Evolutionary conservation across 2,888 invertebrate species (phyloP).

Genomic region (Chydorus sphaericus): DNA sequence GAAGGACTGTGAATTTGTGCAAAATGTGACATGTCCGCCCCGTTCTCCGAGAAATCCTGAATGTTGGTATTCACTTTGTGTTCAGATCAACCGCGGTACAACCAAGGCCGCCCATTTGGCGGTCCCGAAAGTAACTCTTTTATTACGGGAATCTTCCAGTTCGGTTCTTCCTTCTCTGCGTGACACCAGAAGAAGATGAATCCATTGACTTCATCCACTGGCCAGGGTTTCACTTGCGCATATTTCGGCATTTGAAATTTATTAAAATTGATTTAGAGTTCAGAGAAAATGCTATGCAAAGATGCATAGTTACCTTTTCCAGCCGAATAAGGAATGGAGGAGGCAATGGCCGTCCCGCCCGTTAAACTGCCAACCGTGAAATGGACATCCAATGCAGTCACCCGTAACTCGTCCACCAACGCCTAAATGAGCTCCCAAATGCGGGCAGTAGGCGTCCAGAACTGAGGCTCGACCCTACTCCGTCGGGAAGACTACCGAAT

Average conservation of each 20-base stretch:
- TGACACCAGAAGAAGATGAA: slow-evolving; percentile 73
- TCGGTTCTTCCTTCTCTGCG: slow-evolving; percentile 49
- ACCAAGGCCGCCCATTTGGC: slow-evolving; percentile 40
- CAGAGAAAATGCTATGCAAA: not conserved
- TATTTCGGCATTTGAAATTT: slow-evolving; percentile 49
- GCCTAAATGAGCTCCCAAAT: slow-evolving; percentile 73
- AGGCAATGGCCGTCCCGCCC: slow-evolving; percentile 56
- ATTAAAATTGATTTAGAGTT: too few species aligned
- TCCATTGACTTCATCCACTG: slow-evolving; percentile 49
- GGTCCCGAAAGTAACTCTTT: slow-evolving; percentile 38
- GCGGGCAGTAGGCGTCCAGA: slow-evolving; percentile 77
- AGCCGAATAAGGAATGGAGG: slow-evolving; percentile 51
- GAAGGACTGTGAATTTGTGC: slow-evolving; percentile 53
- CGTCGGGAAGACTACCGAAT: slow-evolving; percentile 52
- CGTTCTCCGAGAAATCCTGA: slow-evolving; percentile 83
- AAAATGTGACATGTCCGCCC: slow-evolving; percentile 69
- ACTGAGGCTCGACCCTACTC: slow-evolving; percentile 46
- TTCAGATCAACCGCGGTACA: slow-evolving; percentile 59
- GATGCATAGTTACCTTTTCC: slow-evolving; percentile 32
- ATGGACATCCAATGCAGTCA: slow-evolving; percentile 72
- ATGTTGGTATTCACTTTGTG: slow-evolving; percentile 61
- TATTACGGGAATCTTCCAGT: slow-evolving; percentile 47
- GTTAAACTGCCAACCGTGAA: slow-evolving; percentile 72
- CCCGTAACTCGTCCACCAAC: slow-evolving; percentile 52
- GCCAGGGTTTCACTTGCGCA: slow-evolving; percentile 54